phyloP scores from a whole-genome alignment of 2,797 vertebrate genomes.

The Arremon aurantiirostris region DNA sequence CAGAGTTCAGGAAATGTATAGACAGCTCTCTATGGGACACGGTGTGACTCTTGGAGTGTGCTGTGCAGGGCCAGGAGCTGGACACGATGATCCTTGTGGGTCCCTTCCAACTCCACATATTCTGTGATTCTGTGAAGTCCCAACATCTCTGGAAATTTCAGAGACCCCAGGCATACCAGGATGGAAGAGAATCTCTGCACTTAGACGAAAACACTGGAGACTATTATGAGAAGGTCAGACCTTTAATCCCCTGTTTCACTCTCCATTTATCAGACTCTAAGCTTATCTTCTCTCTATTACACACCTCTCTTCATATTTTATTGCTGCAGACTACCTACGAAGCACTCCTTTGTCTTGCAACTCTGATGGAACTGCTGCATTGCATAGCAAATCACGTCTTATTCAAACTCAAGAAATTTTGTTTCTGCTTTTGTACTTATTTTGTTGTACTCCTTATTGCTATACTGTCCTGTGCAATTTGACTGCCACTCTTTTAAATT shows the following conservation, averaged over 20 bases:
- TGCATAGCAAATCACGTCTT: background rate
- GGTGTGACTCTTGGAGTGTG: too few relatives aligned
- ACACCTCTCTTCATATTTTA: rapidly evolving
- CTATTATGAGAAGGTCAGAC: background rate
- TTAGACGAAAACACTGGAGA: background rate
- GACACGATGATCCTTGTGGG: rapidly evolving
- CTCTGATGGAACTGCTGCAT: background rate
- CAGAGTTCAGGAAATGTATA: background rate
- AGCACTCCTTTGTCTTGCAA: background rate
- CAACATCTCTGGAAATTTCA: background rate
- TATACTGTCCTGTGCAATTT: background rate
- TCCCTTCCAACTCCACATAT: background rate
- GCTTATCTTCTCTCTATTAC: background rate
- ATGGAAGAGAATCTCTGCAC: background rate
- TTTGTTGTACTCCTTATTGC: background rate
- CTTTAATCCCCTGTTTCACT: background rate
- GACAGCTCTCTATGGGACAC: too few relatives aligned
- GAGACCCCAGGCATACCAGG: background rate
- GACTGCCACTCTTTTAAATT: background rate
- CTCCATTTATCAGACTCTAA: background rate
- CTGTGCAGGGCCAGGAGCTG: background rate
- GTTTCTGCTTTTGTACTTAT: background rate
- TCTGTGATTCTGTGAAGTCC: background rate
- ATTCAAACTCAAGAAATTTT: background rate
- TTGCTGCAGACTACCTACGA: background rate